These are phyloP conservation scores for Oligia strigilis DNA, from an alignment of 2,888 invertebrate genomes.

Conservation along the genomic window DNA sequence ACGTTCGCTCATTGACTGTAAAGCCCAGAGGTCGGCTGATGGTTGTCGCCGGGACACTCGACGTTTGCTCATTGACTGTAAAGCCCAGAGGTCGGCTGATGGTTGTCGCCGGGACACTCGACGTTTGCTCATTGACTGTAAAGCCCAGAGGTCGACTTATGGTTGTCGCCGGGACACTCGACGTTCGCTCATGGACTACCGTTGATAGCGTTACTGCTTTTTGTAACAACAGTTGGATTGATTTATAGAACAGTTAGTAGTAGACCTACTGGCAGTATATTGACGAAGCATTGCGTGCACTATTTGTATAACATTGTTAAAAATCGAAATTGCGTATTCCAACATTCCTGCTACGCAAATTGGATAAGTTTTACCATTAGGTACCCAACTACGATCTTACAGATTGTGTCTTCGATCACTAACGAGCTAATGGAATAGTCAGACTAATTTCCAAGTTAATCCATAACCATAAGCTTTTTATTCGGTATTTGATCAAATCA, in stretches of 20 bases:
- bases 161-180: not conserved
- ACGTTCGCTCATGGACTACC: not conserved
- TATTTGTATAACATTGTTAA: slow-evolving; percentile 3
- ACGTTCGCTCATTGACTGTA: too few relatives aligned
- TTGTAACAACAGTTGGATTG: not conserved
- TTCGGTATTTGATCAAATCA: not conserved
- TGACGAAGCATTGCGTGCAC: not conserved
- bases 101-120: not conserved
- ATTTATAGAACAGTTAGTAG: slow-evolving; percentile 20
- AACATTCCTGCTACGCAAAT: slow-evolving; percentile 10
- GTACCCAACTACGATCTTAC: not conserved
- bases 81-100: not conserved
- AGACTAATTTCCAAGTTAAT: not conserved
- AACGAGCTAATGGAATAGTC: not conserved
- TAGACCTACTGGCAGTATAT: not conserved
- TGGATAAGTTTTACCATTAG: slow-evolving; percentile 1
- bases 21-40: not conserved
- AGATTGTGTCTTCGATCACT: not conserved
- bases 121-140: not conserved
- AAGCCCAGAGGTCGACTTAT: not conserved
- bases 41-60: not conserved
- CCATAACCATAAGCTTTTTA: not conserved
- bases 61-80: not conserved
- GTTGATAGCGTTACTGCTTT: slow-evolving; percentile 9
- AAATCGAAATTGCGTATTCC: slow-evolving; percentile 1